These are phyloP conservation scores for Agraylea sexmaculata DNA, from an alignment of 1,140 invertebrate species.

Conservation along the genomic window DNA sequence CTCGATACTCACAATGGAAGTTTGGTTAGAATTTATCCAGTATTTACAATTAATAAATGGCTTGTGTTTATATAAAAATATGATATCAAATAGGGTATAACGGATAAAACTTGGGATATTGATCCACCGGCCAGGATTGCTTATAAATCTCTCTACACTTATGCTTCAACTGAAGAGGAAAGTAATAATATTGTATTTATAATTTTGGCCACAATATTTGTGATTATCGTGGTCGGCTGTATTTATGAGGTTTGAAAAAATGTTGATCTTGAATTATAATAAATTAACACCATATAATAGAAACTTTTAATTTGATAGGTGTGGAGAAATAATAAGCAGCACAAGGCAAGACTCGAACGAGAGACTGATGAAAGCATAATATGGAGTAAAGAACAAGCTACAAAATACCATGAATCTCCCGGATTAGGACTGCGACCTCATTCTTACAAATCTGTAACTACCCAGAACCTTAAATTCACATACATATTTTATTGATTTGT, in stretches of 20 bases:
- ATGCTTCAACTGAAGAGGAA: constrained; percentile 61
- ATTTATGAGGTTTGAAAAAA: constrained; percentile 41
- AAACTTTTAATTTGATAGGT: constrained; percentile 24
- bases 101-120: constrained; percentile 66
- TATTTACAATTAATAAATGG: no score
- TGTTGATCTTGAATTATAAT: neutral
- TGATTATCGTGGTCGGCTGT: constrained; percentile 51
- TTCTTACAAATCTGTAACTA: constrained; percentile 31
- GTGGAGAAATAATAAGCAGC: constrained; percentile 50
- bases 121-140: constrained; percentile 61
- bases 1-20: constrained; percentile 32
- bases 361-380: constrained; percentile 57
- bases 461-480: no score
- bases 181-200: constrained; percentile 64
- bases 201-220: constrained; percentile 53
- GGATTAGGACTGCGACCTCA: constrained; percentile 26
- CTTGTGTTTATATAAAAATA: no score
- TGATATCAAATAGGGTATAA: constrained; percentile 1
- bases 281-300: neutral
- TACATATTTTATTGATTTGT: no score
- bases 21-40: constrained; percentile 23
- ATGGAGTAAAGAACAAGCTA: constrained; percentile 52
- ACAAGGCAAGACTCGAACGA: constrained; percentile 52
- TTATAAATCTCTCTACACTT: constrained; percentile 60
- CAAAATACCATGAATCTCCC: constrained; percentile 45